Evolutionary conservation across 23 tunicate genomes (phyloP), one percentile per base, ranked within the genome.

Genomic region (Botrylloides violaceus): DNA sequence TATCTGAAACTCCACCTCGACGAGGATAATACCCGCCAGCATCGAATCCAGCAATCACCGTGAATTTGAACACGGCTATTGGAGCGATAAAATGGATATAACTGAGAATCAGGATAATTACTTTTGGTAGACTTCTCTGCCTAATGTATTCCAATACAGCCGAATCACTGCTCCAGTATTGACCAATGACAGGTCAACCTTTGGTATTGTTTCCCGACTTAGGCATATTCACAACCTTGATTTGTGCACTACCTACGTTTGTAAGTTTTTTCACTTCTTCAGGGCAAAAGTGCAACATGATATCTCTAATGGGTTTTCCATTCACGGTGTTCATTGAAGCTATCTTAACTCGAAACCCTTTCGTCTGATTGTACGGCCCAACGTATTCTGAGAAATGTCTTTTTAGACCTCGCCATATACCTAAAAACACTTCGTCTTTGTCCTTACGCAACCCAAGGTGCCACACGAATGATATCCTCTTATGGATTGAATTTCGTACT

Each of bases 371-470:
- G 26, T 37, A 49, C 15, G 23, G 31, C 2, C 83, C 83, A 24
- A 65, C 26, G 24, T 63, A 63, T 21, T 15, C 3, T 3, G 75
- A 50, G 15, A 82, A 5, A 3, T 55, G 63, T 22, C 61, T 4
- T 32, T 59, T 36, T 1, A 34, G 27, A 4, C 57, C 68, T 34
- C 61, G 68, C 90, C 90, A 83, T 9, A 65, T 71, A 2, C 72
- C 48, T 20, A 22, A 29, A 49, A 77, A 83, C 12, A 77, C 35
- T 32, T 23, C 58, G 20, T 63, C 56, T 38, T 71, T 63, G 24
- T 83, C 73, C 35, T 53, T 60, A 4, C 66, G 27, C 29, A 25
- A 48, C 6, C 90, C 90, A 32, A 83, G 61, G 49, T 83, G 90
- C 60, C 73, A 77, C 36, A 83, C 72, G 4, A 83, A 31, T 3